These are phyloP conservation scores for Chironomus tepperi DNA, from an alignment of 1,140 invertebrate genomes.

Conservation along the genomic window DNA sequence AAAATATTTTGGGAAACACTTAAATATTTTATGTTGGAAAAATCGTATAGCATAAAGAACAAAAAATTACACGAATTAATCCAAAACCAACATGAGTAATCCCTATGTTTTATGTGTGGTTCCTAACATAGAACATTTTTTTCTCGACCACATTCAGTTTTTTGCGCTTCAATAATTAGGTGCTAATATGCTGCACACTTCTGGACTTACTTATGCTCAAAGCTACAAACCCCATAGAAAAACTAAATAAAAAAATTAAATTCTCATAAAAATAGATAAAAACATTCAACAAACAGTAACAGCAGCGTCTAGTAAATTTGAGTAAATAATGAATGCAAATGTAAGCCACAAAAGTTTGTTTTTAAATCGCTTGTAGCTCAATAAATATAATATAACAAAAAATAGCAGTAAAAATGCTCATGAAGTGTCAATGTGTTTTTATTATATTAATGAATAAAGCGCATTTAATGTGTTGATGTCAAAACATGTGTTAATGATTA, in stretches of 20 bases:
- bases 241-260: not conserved
- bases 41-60: too few species aligned
- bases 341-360: not conserved
- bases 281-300: not conserved
- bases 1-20: too few species aligned
- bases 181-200: slow-evolving; percentile 10
- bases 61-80: too few species aligned
- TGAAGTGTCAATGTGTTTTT: too few species aligned
- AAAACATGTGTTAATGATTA: too few species aligned
- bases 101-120: too few species aligned
- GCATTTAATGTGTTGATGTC: too few species aligned
- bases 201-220: not conserved
- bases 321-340: not conserved
- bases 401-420: too few species aligned
- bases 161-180: slow-evolving; percentile 5
- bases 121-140: not conserved
- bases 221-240: not conserved
- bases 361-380: slow-evolving; percentile 12
- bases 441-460: too few species aligned
- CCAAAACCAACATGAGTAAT: too few species aligned
- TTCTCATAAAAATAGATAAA: not conserved
- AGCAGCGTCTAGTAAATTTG: not conserved
- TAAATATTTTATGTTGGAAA: too few species aligned
- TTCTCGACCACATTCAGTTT: not conserved
- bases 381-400: not conserved